Conservation (phyloP, 2,888 invertebrate species). For the Palloptera scutellata region DNA sequence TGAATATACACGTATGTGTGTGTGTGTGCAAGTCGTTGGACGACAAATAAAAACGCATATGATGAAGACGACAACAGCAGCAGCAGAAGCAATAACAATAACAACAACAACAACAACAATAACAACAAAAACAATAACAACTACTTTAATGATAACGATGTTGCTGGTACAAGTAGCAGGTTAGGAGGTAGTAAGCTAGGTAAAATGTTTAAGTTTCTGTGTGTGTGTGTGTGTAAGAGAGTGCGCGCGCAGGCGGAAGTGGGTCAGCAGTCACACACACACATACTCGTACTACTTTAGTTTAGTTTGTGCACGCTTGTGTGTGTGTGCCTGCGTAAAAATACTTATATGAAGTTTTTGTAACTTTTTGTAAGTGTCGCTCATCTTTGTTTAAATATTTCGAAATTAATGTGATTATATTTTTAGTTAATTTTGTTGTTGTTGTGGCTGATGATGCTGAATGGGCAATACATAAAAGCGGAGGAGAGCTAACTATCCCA, state of each 20-base stretch:
- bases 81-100: neutral
- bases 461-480: neutral
- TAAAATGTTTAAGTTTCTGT: too few species aligned
- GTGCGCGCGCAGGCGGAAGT: neutral
- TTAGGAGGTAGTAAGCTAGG: too few species aligned
- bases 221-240: too few species aligned
- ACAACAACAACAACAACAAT: constrained; percentile 7
- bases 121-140: constrained; percentile 9
- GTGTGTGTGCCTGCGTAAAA: neutral
- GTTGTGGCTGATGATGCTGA: neutral
- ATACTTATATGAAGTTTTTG: neutral
- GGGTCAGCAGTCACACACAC: neutral
- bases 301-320: neutral
- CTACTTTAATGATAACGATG: constrained; percentile 17
- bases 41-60: too few species aligned
- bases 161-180: constrained; percentile 5
- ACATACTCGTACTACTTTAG: neutral
- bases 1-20: too few species aligned
- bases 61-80: too few species aligned
- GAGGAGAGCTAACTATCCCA: too few species aligned
- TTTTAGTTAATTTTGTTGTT: constrained; percentile 1
- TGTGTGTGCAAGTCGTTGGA: too few species aligned
- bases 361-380: constrained; percentile 8
- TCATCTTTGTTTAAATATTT: constrained; percentile 26
- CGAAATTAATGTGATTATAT: constrained; percentile 11